Conservation (phyloP, 1,140 invertebrate genomes). For the Lordiphosa mommai region DNA sequence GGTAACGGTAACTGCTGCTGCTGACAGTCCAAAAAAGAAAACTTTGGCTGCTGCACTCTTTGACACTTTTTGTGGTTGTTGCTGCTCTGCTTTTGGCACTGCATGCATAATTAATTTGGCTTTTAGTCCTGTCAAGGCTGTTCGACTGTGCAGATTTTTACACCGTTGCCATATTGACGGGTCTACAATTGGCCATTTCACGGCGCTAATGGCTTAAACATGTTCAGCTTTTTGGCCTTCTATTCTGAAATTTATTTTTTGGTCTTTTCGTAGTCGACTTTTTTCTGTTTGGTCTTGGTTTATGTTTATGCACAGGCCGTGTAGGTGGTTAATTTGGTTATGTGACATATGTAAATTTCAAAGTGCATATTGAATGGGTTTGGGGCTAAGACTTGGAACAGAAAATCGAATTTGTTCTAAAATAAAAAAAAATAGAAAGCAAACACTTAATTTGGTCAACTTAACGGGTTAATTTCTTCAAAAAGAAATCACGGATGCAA, state of each 20-base stretch:
- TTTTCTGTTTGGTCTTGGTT: constrained; percentile 32
- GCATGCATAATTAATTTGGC: constrained; percentile 77
- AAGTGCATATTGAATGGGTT: too few species aligned
- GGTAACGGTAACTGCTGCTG: constrained; percentile 29
- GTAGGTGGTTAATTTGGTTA: background rate
- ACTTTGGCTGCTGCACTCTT: constrained; percentile 15
- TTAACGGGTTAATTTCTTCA: too few species aligned
- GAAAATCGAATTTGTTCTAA: too few species aligned
- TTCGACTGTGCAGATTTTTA: constrained; percentile 15
- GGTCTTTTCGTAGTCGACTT: constrained; percentile 4
- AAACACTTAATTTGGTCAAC: too few species aligned
- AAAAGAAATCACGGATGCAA: too few species aligned
- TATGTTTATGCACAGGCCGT: constrained; percentile 12
- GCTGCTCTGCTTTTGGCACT: constrained; percentile 23
- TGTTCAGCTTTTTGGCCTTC: constrained; percentile 38
- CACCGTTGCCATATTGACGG: constrained; percentile 57
- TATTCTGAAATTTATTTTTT: constrained; percentile 4
- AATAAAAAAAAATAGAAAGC: too few species aligned
- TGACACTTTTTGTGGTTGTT: constrained; percentile 23
- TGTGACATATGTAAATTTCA: too few species aligned
- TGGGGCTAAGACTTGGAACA: too few species aligned
- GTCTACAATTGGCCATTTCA: constrained; percentile 32
- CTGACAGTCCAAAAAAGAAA: constrained; percentile 44
- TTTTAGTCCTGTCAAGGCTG: constrained; percentile 46
- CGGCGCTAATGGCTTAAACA: constrained; percentile 71